Evolutionary conservation across 2,888 invertebrate genomes (phyloP).

Genomic region (Acanthoscelides obtectus): DNA sequence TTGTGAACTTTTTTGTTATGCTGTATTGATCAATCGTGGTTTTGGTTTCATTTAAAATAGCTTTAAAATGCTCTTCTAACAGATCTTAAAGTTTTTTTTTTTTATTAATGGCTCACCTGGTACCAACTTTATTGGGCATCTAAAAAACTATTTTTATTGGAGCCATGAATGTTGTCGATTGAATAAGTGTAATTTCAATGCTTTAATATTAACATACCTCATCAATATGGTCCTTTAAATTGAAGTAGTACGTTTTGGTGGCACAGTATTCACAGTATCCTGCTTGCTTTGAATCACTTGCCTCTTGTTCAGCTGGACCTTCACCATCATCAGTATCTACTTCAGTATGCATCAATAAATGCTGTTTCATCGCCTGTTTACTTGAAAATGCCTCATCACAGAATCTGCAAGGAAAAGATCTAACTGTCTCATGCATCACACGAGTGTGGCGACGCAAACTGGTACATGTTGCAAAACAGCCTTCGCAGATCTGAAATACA

Average conservation of each 20-base stretch:
- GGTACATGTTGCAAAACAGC: conserved; percentile 25
- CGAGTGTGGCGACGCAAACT: conserved; percentile 22
- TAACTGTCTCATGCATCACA: conserved; percentile 26
- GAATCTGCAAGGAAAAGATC: conserved; percentile 23
- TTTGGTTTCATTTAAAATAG: too few relatives aligned
- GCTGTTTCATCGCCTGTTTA: conserved; percentile 23
- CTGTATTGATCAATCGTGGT: too few relatives aligned
- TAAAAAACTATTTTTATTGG: too few relatives aligned
- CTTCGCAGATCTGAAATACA: conserved; percentile 24
- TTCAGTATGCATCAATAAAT: conserved; percentile 22
- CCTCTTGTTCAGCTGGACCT: conserved; percentile 18
- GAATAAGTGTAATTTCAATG: too few relatives aligned
- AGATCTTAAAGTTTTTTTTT: too few relatives aligned
- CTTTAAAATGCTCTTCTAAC: too few relatives aligned
- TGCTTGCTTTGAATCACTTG: conserved; percentile 18
- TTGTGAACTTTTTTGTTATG: too few relatives aligned
- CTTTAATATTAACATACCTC: conserved; percentile 2
- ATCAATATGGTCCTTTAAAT: conserved; percentile 22
- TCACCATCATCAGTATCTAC: conserved; percentile 20
- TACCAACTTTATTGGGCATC: too few relatives aligned
- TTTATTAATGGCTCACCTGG: too few relatives aligned
- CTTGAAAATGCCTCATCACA: conserved; percentile 23
- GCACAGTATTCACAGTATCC: conserved; percentile 26
- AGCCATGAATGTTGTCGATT: too few relatives aligned
- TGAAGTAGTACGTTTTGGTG: conserved; percentile 25